Conservation (phyloP, 2,113 vertebrate species). For the Elephantulus edwardii region DNA sequence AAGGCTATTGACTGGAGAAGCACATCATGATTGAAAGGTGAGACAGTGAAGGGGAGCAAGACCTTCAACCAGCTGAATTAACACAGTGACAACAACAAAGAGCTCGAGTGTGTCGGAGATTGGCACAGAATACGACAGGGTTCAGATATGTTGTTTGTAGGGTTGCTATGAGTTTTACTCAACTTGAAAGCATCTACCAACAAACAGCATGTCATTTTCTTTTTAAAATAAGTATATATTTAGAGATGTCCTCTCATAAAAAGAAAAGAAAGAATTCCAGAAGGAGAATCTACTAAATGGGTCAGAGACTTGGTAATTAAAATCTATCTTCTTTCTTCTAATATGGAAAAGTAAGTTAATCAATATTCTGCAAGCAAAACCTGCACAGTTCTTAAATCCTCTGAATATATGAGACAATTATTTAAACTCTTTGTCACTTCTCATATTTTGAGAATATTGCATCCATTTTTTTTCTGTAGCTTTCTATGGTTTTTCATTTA, state of each 20-base stretch:
- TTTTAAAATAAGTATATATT: not conserved
- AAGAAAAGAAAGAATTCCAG: not conserved
- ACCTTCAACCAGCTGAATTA: no score
- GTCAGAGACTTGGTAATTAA: slow-evolving; percentile 39
- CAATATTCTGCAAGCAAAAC: slow-evolving; percentile 20
- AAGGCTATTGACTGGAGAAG: no score
- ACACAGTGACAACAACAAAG: no score
- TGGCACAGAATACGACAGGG: no score
- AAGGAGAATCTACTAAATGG: slow-evolving; percentile 60
- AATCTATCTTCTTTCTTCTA: slow-evolving; percentile 46
- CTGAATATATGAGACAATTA: slow-evolving; percentile 55
- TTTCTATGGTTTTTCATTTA: slow-evolving; percentile 62
- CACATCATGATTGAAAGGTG: no score
- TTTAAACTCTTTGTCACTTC: slow-evolving; percentile 61
- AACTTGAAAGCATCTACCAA: no score
- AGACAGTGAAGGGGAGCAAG: no score
- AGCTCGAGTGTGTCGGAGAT: no score
- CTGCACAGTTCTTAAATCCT: not conserved
- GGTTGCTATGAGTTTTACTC: no score
- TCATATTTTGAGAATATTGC: slow-evolving; percentile 61
- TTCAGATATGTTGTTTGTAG: no score
- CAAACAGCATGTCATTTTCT: not conserved
- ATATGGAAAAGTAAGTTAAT: not conserved
- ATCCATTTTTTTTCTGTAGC: slow-evolving; percentile 42
- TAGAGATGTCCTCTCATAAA: not conserved